Base-by-base conservation (phyloP, 1,140 invertebrate species). In the Drosophila bipectinata region DNA sequence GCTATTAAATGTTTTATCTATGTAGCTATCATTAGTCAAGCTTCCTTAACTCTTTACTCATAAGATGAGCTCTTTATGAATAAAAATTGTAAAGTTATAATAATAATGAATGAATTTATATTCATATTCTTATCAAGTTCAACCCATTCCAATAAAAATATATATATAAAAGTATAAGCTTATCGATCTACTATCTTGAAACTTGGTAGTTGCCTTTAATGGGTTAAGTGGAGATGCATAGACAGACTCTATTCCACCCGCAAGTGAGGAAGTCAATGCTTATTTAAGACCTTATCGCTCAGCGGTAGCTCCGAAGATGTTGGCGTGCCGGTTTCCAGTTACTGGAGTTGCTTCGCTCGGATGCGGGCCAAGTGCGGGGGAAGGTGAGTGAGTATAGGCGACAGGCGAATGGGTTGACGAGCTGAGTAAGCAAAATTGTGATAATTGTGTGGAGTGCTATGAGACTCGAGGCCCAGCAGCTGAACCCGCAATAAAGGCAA, bases 381-480 rank as follows among this genome's bases (percentile, higher is more conserved):
- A 12, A 54, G 58, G 72, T 61, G 81, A 44, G n/a, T 4, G 34
- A n/a, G 21, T 21, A 44, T 44, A 72, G 78, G 69, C 66, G 54
- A 60, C 83, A 62, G 68, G 55, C 83, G 64, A 71, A 69, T 71
- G 32, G 67, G 67, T 49, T 85, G 83, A 88, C 83, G 78, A 78
- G 82, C 82, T 85, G 82, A 85, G 82, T 85, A 85, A 85, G 82
- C 82, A 85, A 85, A 87, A 85, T 85, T 88, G 82, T 85, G 82
- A 85, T 85, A 85, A 85, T 85, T 85, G 82, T 85, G 83, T 87
- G 87, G 82, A 85, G 82, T 87, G 82, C 71, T 47, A 14, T 41
- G 52, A 12, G 57, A 49, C 68, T 73, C 30, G 37, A 45, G 57
- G 44, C 72, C 62, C 54, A 41, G 54, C 62, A 47, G 56, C 63